phyloP scores from a whole-genome alignment of 2,113 vertebrate species.

The Hippoglossus stenolepis region DNA sequence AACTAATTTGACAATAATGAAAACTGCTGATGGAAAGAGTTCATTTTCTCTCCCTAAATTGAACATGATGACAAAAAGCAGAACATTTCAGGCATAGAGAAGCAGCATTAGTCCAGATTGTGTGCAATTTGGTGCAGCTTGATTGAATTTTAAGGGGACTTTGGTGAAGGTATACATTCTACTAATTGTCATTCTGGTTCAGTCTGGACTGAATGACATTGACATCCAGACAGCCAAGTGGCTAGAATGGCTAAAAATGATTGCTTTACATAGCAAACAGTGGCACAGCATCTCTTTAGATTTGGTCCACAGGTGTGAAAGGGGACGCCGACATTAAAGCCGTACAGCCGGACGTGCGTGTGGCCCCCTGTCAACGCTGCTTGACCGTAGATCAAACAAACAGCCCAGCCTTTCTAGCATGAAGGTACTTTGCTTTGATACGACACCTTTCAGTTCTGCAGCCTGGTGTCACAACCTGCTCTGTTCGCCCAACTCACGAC shows the following conservation, averaged over 20 bases:
- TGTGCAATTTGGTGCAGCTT: no score
- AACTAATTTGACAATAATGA: no score
- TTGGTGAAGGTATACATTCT: no score
- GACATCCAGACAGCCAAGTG: not conserved
- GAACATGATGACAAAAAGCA: no score
- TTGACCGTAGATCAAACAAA: slow-evolving; percentile 27
- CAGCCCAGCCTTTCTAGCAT: not conserved
- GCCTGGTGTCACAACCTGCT: slow-evolving; percentile 12
- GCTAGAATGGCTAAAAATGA: no score
- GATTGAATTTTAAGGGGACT: no score
- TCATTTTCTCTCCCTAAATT: no score
- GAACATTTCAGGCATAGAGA: no score
- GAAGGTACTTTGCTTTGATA: not conserved
- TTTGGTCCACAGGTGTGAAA: not conserved
- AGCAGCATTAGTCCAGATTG: no score
- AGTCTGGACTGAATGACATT: no score
- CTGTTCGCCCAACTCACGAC: not conserved
- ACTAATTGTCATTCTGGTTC: not conserved
- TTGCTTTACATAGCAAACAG: not conserved
- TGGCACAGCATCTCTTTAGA: not conserved
- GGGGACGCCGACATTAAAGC: slow-evolving; percentile 6
- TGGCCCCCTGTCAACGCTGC: not conserved
- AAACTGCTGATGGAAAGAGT: no score
- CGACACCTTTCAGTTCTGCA: not conserved
- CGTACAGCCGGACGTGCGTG: not conserved